Conservation (phyloP, 2,113 vertebrate species). For the Litocranius walleri region DNA sequence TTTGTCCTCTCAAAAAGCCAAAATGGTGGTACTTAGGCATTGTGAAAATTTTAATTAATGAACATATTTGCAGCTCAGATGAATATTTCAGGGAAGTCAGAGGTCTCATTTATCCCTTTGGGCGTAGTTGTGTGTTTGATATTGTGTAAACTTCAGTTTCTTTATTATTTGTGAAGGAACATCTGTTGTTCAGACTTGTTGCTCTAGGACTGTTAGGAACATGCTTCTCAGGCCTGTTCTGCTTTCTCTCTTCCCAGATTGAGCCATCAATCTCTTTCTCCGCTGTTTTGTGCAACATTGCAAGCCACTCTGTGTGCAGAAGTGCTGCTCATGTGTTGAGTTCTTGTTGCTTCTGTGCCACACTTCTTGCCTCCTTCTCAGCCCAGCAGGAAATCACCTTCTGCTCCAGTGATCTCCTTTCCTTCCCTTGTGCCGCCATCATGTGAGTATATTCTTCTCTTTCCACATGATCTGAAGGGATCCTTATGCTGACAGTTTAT, state of each 20-base stretch:
- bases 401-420: not conserved
- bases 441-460: slow-evolving; percentile 26
- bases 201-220: slow-evolving; percentile 15
- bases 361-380: not conserved
- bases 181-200: slow-evolving; percentile 42
- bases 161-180: slow-evolving; percentile 15
- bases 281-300: not conserved
- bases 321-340: not conserved
- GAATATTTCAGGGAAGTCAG: not conserved
- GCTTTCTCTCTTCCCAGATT: not conserved
- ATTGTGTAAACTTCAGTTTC: slow-evolving; percentile 17
- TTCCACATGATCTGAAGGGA: not conserved
- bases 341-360: not conserved
- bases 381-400: slow-evolving; percentile 40
- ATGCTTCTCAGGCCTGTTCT: slow-evolving; percentile 15
- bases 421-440: not conserved
- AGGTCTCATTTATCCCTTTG: not conserved
- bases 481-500: not conserved
- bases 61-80: not conserved
- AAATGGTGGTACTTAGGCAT: not conserved
- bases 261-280: not conserved
- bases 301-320: not conserved
- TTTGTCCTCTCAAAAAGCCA: not conserved
- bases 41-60: not conserved
- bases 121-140: not conserved